Evolutionary conservation across 2,888 invertebrate genomes (phyloP).

Genomic region (Dorcus parallelipipedus): DNA sequence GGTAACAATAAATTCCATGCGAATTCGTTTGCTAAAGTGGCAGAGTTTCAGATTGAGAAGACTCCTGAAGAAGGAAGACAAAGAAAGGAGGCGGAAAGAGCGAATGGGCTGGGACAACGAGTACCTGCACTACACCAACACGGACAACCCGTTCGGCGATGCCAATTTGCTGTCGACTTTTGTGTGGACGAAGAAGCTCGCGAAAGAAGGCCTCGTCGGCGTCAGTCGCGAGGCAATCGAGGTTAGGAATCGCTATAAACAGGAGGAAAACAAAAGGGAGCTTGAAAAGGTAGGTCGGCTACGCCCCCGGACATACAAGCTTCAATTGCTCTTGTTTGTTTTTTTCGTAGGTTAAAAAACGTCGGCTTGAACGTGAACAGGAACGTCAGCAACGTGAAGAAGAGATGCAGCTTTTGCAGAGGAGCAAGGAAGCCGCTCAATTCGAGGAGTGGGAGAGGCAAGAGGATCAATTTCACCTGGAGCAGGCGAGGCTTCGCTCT

Average conservation of each 20-base stretch:
- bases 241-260: constrained; percentile 76
- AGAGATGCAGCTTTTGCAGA: constrained; percentile 78
- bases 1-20: constrained; percentile 34
- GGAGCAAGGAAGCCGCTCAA: constrained; percentile 86
- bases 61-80: constrained; percentile 85
- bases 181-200: constrained; percentile 94
- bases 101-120: constrained; percentile 98
- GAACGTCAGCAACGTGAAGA: constrained; percentile 80
- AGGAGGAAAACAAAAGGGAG: constrained; percentile 87
- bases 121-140: constrained; percentile 94
- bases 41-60: constrained; percentile 56
- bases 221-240: constrained; percentile 79
- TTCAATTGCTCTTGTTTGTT: neutral
- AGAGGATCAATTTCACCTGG: constrained; percentile 96
- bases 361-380: constrained; percentile 82
- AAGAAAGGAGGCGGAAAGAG: constrained; percentile 82
- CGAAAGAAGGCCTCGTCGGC: constrained; percentile 84
- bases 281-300: constrained; percentile 70
- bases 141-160: constrained; percentile 98
- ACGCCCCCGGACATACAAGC: neutral
- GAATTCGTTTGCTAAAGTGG: neutral
- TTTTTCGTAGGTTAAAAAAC: constrained; percentile 70
- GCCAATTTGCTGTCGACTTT: constrained; percentile 92
- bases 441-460: constrained; percentile 92
- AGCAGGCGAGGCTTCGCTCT: constrained; percentile 91